Conservation (phyloP, 2,797 vertebrate genomes). For the Tamandua tetradactyla region DNA sequence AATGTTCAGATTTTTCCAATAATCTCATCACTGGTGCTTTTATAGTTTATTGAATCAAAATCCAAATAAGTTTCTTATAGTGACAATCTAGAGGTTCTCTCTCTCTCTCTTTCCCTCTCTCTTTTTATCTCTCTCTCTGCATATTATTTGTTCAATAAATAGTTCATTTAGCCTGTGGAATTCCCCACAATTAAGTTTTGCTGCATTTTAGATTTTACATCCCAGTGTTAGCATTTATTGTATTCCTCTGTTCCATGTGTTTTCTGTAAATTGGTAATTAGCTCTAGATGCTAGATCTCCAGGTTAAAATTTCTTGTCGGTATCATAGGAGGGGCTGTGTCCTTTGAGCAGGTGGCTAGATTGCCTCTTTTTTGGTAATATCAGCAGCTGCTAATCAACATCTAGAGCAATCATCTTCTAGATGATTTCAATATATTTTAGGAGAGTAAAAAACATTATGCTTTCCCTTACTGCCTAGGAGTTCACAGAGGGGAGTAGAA, state of each 20-base stretch:
- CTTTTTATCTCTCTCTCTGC: not conserved
- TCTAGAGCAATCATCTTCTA: too few relatives aligned
- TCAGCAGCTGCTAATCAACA: too few relatives aligned
- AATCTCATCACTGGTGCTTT: not conserved
- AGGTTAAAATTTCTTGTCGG: not conserved
- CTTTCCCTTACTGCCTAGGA: not conserved
- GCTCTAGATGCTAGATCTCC: not conserved
- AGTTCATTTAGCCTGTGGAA: not conserved
- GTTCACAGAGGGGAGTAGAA: not conserved
- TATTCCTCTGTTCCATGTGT: too few relatives aligned
- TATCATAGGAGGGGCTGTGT: not conserved
- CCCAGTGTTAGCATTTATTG: not conserved
- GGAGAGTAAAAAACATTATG: not conserved
- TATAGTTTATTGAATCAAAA: not conserved
- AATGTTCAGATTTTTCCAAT: not conserved
- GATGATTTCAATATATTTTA: not conserved
- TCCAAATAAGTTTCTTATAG: not conserved
- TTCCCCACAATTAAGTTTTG: not conserved
- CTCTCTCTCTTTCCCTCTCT: not conserved
- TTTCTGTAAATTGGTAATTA: not conserved
- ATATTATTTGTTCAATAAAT: not conserved
- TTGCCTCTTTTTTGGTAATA: not conserved
- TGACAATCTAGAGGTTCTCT: too few relatives aligned
- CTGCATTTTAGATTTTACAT: not conserved
- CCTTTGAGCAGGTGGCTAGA: not conserved